Evolutionary conservation across 2,797 vertebrate species (phyloP).

Genomic region (Sebastes iracundus): DNA sequence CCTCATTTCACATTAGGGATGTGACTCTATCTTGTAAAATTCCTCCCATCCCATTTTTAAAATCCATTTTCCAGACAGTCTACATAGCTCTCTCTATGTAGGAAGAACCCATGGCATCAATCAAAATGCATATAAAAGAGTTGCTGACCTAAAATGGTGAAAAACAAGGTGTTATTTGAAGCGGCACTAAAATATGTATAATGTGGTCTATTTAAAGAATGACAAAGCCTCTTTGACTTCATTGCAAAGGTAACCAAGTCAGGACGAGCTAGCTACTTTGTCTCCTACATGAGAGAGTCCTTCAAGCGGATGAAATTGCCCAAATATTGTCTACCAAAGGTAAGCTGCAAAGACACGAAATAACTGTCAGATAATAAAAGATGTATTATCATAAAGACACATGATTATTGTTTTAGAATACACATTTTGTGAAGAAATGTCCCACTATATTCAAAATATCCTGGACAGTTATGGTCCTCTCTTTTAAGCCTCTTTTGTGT

Average conservation of each 20-base stretch:
- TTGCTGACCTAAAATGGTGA: background rate
- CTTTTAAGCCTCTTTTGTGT: slow-evolving; percentile 7
- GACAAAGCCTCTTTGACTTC: slow-evolving; percentile 40
- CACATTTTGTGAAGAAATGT: slow-evolving; percentile 20
- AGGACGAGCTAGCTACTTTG: slow-evolving; percentile 95
- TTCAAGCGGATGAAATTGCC: slow-evolving; percentile 95
- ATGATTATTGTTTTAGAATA: background rate
- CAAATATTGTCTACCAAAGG: slow-evolving; percentile 95
- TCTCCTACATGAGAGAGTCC: slow-evolving; percentile 93
- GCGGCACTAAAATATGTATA: background rate
- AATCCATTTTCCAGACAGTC: background rate
- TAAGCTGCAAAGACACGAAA: slow-evolving; percentile 43
- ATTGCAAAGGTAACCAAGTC: slow-evolving; percentile 90
- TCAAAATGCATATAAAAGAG: slow-evolving; percentile 12
- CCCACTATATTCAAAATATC: slow-evolving; percentile 1
- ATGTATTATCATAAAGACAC: background rate
- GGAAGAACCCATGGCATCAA: background rate
- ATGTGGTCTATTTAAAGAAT: slow-evolving; percentile 23
- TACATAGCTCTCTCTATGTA: background rate
- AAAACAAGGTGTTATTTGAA: background rate
- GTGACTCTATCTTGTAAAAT: background rate
- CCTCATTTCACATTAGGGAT: slow-evolving; percentile 34
- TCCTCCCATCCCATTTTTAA: background rate
- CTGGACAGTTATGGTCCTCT: background rate
- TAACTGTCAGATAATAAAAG: background rate